Conservation (phyloP, 2,113 vertebrate species). For the Ameiurus melas region DNA sequence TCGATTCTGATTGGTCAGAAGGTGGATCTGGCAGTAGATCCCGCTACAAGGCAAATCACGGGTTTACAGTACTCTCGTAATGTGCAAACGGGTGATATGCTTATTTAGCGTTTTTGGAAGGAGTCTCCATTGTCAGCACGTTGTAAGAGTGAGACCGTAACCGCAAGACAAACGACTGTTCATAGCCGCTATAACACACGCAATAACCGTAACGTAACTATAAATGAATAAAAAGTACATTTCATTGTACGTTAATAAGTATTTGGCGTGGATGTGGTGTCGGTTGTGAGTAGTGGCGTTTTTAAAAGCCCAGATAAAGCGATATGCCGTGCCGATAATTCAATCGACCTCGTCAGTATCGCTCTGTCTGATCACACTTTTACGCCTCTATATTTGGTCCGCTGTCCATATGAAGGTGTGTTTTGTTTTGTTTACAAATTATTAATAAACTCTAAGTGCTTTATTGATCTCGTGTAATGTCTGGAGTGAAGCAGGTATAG, state of each 20-base stretch:
- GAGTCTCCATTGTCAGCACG: background rate
- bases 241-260: background rate
- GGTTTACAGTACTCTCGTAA: background rate
- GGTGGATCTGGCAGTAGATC: background rate
- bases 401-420: background rate
- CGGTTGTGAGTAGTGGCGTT: background rate
- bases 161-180: background rate
- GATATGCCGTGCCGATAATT: background rate
- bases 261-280: background rate
- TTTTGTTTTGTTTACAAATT: background rate
- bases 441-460: constrained; percentile 27
- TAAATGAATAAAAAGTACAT: background rate
- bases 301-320: background rate
- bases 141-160: background rate
- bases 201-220: background rate
- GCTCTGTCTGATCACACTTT: background rate
- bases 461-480: constrained; percentile 22
- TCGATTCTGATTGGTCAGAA: background rate
- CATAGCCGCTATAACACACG: background rate
- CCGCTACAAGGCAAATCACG: background rate
- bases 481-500: background rate
- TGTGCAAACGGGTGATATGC: background rate
- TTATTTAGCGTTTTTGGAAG: background rate
- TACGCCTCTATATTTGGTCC: constrained; percentile 10
- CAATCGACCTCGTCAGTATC: background rate